phyloP scores from a whole-genome alignment of 2,888 invertebrate genomes.

The Cataglyphis livida region DNA sequence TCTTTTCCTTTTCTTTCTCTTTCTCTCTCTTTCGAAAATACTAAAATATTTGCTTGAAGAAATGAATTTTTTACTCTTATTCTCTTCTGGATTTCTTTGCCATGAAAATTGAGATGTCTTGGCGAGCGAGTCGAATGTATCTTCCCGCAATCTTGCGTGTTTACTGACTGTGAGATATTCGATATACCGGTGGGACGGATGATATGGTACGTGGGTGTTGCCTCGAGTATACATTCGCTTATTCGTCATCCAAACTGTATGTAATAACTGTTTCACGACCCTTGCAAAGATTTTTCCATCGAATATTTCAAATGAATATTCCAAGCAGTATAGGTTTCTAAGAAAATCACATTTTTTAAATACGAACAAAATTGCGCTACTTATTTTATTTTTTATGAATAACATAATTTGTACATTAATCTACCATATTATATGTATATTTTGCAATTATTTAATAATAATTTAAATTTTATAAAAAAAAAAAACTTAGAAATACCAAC shows the following conservation, averaged over 20 bases:
- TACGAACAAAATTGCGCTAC: neutral
- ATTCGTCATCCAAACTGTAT: conserved; percentile 49
- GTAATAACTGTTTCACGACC: conserved; percentile 49
- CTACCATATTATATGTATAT: neutral
- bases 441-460: neutral
- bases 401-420: neutral
- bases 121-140: conserved; percentile 58
- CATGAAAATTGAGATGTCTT: conserved; percentile 45
- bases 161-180: conserved; percentile 72
- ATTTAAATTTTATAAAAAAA: neutral
- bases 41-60: conserved; percentile 20
- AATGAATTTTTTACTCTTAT: conserved; percentile 35
- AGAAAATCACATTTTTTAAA: neutral
- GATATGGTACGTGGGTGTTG: conserved; percentile 41
- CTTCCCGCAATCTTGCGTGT: conserved; percentile 70
- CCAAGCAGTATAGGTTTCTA: neutral
- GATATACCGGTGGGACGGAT: conserved; percentile 51
- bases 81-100: conserved; percentile 41
- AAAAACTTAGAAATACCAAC: neutral
- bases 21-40: neutral
- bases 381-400: neutral
- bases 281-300: conserved; percentile 40
- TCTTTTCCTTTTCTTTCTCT: neutral
- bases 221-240: conserved; percentile 46
- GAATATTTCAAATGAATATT: conserved; percentile 5